phyloP scores from a whole-genome alignment of 2,113 vertebrate genomes.

The Ceyx cyanopectus region DNA sequence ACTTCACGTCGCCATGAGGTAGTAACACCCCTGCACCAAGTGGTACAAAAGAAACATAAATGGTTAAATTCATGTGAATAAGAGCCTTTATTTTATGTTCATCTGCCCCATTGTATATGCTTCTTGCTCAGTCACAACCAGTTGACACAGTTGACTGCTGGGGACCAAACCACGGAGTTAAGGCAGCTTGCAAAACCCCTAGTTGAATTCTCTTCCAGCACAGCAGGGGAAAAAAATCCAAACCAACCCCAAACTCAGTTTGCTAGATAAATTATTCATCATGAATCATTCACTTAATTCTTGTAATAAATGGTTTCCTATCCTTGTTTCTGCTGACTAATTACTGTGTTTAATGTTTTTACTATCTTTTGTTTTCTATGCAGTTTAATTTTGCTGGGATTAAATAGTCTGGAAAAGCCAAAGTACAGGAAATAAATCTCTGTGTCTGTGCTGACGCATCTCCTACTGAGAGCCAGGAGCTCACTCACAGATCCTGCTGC shows the following conservation, averaged over 20 bases:
- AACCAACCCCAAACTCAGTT: background rate
- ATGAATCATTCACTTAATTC: slow-evolving; percentile 56
- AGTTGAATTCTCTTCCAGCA: background rate
- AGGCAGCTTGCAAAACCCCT: background rate
- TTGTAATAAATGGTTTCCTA: slow-evolving; percentile 58
- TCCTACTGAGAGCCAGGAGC: background rate
- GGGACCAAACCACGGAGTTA: background rate
- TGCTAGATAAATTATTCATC: slow-evolving; percentile 59
- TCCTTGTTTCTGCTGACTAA: slow-evolving; percentile 46
- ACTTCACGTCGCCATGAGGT: background rate
- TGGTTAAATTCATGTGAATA: background rate
- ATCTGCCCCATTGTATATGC: background rate
- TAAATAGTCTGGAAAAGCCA: slow-evolving; percentile 9
- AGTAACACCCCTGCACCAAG: background rate
- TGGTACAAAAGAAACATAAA: background rate
- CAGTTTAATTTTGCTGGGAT: slow-evolving; percentile 40
- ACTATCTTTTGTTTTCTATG: slow-evolving; percentile 40
- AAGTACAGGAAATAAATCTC: background rate
- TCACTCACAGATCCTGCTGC: background rate
- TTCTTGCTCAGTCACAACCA: background rate
- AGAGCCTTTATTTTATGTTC: background rate
- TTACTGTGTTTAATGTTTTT: slow-evolving; percentile 52
- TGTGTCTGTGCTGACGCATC: background rate
- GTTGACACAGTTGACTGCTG: background rate
- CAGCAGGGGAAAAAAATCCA: background rate